Percentiles rank a stretch among this genome's conserved stretches.
Evolutionary conservation across 1,140 invertebrate genomes (phyloP).

Genomic region (Oscheius sp.): DNA sequence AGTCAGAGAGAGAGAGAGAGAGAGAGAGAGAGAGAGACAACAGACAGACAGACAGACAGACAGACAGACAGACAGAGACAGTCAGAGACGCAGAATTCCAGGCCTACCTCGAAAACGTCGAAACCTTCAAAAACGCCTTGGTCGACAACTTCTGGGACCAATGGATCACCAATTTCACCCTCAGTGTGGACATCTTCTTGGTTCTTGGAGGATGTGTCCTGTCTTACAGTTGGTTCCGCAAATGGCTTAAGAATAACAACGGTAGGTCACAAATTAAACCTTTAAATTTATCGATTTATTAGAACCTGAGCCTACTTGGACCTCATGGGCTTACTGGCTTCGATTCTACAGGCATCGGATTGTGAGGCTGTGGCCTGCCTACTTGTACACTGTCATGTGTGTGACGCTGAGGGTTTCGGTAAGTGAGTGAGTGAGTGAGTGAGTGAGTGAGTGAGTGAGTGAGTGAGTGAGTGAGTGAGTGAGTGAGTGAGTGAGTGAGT

Average conservation of each 20-base stretch:
- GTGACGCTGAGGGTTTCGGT: constrained; percentile 54
- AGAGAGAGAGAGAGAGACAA: no score
- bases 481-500: constrained; percentile 54
- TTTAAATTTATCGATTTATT: constrained; percentile 9
- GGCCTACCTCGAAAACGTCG: constrained; percentile 58
- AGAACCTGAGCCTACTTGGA: constrained; percentile 57
- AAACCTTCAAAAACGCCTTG: constrained; percentile 57
- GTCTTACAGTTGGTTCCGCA: constrained; percentile 57
- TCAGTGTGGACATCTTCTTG: constrained; percentile 54
- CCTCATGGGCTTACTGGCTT: constrained; percentile 56
- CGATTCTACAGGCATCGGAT: constrained; percentile 57
- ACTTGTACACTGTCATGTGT: constrained; percentile 57
- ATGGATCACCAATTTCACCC: constrained; percentile 60
- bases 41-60: no score
- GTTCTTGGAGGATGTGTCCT: constrained; percentile 53
- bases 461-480: constrained; percentile 22
- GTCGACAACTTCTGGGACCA: constrained; percentile 60
- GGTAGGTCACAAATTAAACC: constrained; percentile 42
- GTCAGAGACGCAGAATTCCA: constrained; percentile 17
- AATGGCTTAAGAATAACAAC: constrained; percentile 59
- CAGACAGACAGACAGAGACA: no score
- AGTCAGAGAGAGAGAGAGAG: no score
- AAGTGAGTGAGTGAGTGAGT: background rate
- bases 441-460: constrained; percentile 47
- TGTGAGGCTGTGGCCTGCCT: constrained; percentile 58